These are phyloP conservation scores for Drosophila trapezifrons DNA, from an alignment of 1,140 invertebrate species.

Conservation along the genomic window DNA sequence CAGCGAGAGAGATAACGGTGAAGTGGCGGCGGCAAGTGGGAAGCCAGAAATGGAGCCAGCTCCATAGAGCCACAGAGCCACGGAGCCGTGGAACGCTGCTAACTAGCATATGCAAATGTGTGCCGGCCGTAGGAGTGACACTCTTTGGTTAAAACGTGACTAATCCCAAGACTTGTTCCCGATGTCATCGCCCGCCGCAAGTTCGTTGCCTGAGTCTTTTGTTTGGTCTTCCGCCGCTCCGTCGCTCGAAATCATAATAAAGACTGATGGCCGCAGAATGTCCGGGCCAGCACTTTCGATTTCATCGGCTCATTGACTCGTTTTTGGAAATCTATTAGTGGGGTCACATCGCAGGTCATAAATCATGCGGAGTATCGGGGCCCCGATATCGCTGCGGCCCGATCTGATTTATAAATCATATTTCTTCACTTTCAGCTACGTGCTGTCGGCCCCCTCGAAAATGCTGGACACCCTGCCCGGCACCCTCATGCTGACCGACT, in stretches of 20 bases:
- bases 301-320: slow-evolving; percentile 18
- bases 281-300: slow-evolving; percentile 40
- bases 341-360: slow-evolving; percentile 7
- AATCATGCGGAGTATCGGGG: slow-evolving; percentile 14
- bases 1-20: slow-evolving; percentile 31
- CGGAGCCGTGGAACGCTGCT: slow-evolving; percentile 2
- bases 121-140: slow-evolving; percentile 44
- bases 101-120: slow-evolving; percentile 55
- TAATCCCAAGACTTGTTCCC: slow-evolving; percentile 64
- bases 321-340: slow-evolving; percentile 16
- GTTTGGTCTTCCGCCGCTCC: slow-evolving; percentile 21
- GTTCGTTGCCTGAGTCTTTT: slow-evolving; percentile 61
- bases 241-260: slow-evolving; percentile 8
- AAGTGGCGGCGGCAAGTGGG: slow-evolving; percentile 32
- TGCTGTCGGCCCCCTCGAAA: slow-evolving; percentile 94
- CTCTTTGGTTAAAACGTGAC: slow-evolving; percentile 60
- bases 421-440: slow-evolving; percentile 86
- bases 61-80: too few relatives aligned
- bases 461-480: slow-evolving; percentile 95
- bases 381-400: slow-evolving; percentile 1
- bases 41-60: slow-evolving; percentile 38
- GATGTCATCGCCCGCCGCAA: slow-evolving; percentile 53
- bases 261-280: slow-evolving; percentile 10
- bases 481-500: slow-evolving; percentile 96
- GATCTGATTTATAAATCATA: slow-evolving; percentile 45